A percentile compares a stretch with the other conserved stretches of the same genome.
These are phyloP conservation scores for Gopherus flavomarginatus DNA, from an alignment of 2,113 vertebrate species.

Conservation along the genomic window DNA sequence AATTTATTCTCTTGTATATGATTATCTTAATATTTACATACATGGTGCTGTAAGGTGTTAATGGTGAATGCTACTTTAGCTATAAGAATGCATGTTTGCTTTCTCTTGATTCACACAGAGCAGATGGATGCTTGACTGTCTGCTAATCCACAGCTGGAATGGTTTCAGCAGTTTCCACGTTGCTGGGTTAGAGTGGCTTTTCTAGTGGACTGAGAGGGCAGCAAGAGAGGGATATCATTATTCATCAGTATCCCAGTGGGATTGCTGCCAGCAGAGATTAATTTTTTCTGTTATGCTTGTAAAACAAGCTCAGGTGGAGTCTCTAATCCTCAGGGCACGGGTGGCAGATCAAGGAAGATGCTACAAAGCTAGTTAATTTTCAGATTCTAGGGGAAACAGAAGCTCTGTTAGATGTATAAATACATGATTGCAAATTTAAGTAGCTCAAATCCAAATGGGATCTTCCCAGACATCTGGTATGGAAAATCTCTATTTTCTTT, in stretches of 20 bases:
- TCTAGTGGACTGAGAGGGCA: conserved; percentile 90
- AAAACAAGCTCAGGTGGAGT: conserved; percentile 92
- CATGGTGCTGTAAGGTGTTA: conserved; percentile 65
- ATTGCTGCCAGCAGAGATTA: conserved; percentile 90
- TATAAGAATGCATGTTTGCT: conserved; percentile 82
- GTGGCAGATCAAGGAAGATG: conserved; percentile 92
- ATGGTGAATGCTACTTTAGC: conserved; percentile 75
- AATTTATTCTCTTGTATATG: conserved; percentile 43
- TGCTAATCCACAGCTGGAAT: conserved; percentile 91
- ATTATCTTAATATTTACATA: conserved; percentile 49
- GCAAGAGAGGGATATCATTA: conserved; percentile 90
- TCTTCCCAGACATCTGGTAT: conserved; percentile 86
- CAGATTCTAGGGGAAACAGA: conserved; percentile 89
- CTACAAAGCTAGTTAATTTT: conserved; percentile 93
- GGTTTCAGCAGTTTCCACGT: conserved; percentile 85
- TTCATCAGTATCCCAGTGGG: conserved; percentile 90
- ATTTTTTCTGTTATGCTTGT: conserved; percentile 92
- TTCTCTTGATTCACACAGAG: conserved; percentile 81
- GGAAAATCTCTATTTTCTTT: conserved; percentile 81
- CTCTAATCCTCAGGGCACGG: conserved; percentile 89
- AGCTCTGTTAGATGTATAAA: conserved; percentile 90
- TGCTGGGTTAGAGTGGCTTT: conserved; percentile 89
- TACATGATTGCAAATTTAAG: conserved; percentile 91
- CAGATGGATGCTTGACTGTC: conserved; percentile 90
- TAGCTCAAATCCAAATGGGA: conserved; percentile 88